These are phyloP conservation scores for Mimas tiliae DNA, from an alignment of 2,888 invertebrate species.

Conservation along the genomic window DNA sequence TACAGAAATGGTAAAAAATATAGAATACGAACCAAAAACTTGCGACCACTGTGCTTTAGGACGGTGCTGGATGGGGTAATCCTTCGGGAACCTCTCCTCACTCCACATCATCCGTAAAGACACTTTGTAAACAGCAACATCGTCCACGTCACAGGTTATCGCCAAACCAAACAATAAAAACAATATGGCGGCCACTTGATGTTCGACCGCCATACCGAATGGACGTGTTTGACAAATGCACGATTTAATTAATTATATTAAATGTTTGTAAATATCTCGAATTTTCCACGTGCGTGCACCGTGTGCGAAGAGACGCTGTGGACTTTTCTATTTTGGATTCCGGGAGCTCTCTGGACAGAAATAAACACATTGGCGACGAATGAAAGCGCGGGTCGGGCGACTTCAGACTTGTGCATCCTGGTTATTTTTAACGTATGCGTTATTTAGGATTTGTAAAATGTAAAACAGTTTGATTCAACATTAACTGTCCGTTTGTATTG, in stretches of 20 bases:
- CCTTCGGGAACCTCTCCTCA: slow-evolving; percentile 93
- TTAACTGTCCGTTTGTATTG: not conserved
- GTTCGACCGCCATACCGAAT: slow-evolving; percentile 53
- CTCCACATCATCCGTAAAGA: slow-evolving; percentile 95
- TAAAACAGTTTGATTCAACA: not conserved
- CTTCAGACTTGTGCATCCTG: slow-evolving; percentile 51
- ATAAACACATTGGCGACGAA: slow-evolving; percentile 74
- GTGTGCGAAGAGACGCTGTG: slow-evolving; percentile 64
- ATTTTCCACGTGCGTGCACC: slow-evolving; percentile 67
- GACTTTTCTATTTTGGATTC: slow-evolving; percentile 82
- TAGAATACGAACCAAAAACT: slow-evolving; percentile 91
- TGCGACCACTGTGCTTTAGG: slow-evolving; percentile 97
- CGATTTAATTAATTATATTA: slow-evolving; percentile 37
- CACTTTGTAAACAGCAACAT: slow-evolving; percentile 94
- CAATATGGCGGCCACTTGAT: slow-evolving; percentile 72
- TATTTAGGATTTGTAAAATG: slow-evolving; percentile 15
- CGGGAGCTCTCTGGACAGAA: slow-evolving; percentile 68
- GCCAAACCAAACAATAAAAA: slow-evolving; percentile 55
- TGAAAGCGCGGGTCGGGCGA: slow-evolving; percentile 54
- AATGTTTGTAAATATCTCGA: slow-evolving; percentile 41
- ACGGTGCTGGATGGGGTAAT: slow-evolving; percentile 92
- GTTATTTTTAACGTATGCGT: slow-evolving; percentile 48
- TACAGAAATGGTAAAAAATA: not conserved
- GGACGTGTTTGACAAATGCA: slow-evolving; percentile 43
- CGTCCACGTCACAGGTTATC: slow-evolving; percentile 88